A percentile compares a stretch with the other conserved stretches of the same genome.
Evolutionary conservation across 2,888 invertebrate genomes (phyloP).

Genomic region (Molorchus minor): DNA sequence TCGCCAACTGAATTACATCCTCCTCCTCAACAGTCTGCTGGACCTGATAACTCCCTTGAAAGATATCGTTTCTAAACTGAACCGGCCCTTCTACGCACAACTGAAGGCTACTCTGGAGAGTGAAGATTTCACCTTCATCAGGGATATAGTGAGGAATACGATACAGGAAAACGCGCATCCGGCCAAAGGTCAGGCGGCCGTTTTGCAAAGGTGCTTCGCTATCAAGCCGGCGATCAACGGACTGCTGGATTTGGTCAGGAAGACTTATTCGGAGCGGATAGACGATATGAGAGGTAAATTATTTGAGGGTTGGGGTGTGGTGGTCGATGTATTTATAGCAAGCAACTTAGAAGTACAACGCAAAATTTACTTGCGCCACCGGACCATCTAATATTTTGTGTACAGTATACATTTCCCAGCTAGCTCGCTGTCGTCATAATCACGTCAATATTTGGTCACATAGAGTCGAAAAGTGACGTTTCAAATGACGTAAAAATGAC

Average conservation of each 20-base stretch:
- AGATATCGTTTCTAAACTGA: conserved; percentile 57
- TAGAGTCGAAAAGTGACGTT: too few relatives aligned
- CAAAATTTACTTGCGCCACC: too few relatives aligned
- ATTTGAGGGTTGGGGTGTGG: too few relatives aligned
- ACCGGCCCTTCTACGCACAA: conserved; percentile 51
- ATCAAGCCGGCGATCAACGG: conserved; percentile 81
- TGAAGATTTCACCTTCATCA: conserved; percentile 49
- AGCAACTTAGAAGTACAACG: too few relatives aligned
- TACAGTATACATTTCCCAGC: too few relatives aligned
- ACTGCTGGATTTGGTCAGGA: conserved; percentile 83
- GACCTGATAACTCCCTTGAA: conserved; percentile 75
- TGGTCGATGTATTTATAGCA: too few relatives aligned
- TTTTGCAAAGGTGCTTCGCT: conserved; percentile 77
- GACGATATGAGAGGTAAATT: conserved; percentile 81
- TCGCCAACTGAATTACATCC: conserved; percentile 78
- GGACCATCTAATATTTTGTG: too few relatives aligned
- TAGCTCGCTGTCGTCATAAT: too few relatives aligned
- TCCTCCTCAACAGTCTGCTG: conserved; percentile 80
- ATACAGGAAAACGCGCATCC: conserved; percentile 68
- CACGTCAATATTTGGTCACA: too few relatives aligned
- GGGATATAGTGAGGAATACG: conserved; percentile 37
- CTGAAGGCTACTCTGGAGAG: conserved; percentile 46
- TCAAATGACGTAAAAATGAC: too few relatives aligned
- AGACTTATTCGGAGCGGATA: conserved; percentile 85
- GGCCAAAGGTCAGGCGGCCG: conserved; percentile 66